Conservation (phyloP, 2,113 vertebrate genomes). For the Merops nubicus region DNA sequence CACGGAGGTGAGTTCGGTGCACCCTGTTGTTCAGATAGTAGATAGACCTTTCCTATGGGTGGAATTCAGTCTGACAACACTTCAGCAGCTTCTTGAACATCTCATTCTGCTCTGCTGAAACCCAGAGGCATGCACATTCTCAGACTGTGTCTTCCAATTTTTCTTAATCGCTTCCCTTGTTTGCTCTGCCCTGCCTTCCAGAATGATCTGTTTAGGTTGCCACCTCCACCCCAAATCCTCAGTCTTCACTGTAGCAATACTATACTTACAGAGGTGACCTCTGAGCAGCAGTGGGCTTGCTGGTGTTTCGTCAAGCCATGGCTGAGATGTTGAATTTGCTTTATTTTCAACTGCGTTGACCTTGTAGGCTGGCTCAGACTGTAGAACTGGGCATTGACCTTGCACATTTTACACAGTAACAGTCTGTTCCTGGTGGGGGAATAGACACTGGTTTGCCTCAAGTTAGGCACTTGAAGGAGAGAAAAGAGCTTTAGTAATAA, state of each 20-base stretch:
- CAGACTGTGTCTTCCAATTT: not conserved
- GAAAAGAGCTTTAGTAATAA: not conserved
- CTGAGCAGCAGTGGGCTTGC: not conserved
- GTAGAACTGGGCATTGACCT: not conserved
- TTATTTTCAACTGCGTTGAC: not conserved
- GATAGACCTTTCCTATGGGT: fast-evolving
- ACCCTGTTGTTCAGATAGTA: fast-evolving
- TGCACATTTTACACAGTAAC: not conserved
- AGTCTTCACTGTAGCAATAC: not conserved
- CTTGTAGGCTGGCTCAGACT: not conserved
- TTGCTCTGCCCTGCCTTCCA: not conserved
- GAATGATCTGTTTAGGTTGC: not conserved
- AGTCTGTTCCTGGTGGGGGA: not conserved
- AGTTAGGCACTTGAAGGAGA: not conserved
- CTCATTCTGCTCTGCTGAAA: not conserved
- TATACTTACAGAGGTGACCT: not conserved
- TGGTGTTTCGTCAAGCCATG: not conserved
- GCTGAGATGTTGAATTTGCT: not conserved
- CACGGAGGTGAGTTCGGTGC: not conserved
- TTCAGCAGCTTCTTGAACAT: not conserved
- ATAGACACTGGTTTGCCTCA: not conserved
- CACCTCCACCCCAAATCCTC: not conserved
- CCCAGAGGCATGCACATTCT: not conserved
- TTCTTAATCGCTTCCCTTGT: not conserved
- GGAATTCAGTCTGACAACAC: not conserved